Percentiles rank a stretch among this genome's conserved stretches.
These are phyloP conservation scores for Agonopterix subpropinquella DNA, from an alignment of 2,888 invertebrate species.

Conservation along the genomic window DNA sequence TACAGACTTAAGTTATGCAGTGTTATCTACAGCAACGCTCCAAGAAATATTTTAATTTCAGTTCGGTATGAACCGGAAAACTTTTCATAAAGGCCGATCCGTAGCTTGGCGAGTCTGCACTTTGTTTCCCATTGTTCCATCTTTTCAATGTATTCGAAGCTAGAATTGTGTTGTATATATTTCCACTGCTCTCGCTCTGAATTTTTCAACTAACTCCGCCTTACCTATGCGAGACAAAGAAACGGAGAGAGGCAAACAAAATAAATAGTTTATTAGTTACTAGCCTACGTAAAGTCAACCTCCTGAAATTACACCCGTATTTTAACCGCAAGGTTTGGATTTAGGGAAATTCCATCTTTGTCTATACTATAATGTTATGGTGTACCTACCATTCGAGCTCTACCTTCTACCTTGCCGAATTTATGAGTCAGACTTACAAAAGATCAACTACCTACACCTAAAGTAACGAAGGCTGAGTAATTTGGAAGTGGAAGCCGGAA, in stretches of 20 bases:
- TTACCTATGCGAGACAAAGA: background rate
- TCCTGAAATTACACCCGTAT: too few relatives aligned
- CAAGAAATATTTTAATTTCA: background rate
- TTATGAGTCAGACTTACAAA: too few relatives aligned
- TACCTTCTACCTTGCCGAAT: too few relatives aligned
- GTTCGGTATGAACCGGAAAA: slow-evolving; percentile 4
- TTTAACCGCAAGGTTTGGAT: too few relatives aligned
- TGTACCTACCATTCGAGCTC: too few relatives aligned
- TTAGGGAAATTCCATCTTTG: too few relatives aligned
- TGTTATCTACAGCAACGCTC: background rate
- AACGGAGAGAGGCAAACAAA: background rate
- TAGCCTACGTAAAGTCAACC: too few relatives aligned
- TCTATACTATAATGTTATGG: too few relatives aligned
- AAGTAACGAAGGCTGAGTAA: too few relatives aligned
- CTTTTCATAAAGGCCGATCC: slow-evolving; percentile 6
- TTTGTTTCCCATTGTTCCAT: slow-evolving; percentile 5
- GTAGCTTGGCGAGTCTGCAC: background rate
- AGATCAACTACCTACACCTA: too few relatives aligned
- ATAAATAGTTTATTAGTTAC: background rate
- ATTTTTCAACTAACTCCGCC: slow-evolving; percentile 1
- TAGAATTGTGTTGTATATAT: background rate
- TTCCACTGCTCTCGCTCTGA: slow-evolving; percentile 1
- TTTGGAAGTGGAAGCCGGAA: too few relatives aligned
- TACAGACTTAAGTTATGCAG: too few relatives aligned
- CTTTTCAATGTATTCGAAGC: background rate